A percentile compares a stretch with the other conserved stretches of the same genome.
These are phyloP conservation scores for Eptesicus fuscus DNA, from an alignment of 2,113 vertebrate species.

Conservation along the genomic window DNA sequence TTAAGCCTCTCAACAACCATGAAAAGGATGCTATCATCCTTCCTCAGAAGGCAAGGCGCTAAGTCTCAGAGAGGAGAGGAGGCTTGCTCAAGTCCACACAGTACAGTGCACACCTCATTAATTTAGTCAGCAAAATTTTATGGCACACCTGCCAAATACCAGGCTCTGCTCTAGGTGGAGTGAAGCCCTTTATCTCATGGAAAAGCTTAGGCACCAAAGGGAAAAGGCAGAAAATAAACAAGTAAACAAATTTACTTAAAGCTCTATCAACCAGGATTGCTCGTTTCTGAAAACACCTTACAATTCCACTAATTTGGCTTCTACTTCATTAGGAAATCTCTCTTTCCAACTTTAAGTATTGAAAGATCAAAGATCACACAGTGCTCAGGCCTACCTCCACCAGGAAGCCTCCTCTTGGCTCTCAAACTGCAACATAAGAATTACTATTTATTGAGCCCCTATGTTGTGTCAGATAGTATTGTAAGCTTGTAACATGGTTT, in stretches of 20 bases:
- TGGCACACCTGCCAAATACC: not conserved
- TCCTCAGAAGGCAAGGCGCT: not conserved
- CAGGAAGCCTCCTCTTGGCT: not conserved
- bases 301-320: not conserved
- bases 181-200: not conserved
- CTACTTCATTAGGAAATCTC: not conserved
- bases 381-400: not conserved
- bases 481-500: not conserved
- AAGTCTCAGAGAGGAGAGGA: slow-evolving; percentile 7
- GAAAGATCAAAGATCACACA: not conserved
- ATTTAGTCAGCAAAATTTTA: not conserved
- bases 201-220: not conserved
- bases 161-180: not conserved
- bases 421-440: not conserved
- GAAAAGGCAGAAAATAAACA: not conserved
- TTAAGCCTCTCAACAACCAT: not conserved
- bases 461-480: not conserved
- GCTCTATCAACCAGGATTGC: not conserved
- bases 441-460: not conserved
- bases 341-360: not conserved
- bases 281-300: not conserved
- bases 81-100: not conserved
- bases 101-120: not conserved
- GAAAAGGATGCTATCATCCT: not conserved
- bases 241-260: not conserved